Evolutionary conservation across 1,140 invertebrate genomes (phyloP), one percentile per base, ranked within the genome.

Genomic region (Calycopis cecrops): DNA sequence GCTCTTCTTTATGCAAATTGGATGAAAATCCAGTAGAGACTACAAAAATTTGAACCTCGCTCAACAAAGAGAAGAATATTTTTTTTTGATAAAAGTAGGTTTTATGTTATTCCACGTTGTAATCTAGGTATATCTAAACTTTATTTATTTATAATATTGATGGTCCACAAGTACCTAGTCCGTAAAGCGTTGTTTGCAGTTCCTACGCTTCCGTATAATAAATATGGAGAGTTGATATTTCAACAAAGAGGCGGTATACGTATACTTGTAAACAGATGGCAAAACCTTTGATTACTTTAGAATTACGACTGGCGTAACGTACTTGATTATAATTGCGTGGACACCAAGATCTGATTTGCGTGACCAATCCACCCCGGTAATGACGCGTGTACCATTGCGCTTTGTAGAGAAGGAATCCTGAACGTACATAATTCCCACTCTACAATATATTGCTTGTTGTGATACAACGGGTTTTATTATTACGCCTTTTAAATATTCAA

Each of bases 271-370:
- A 79, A 75, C 73, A 81, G 70, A 73, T 76, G 71, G 71, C 59
- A 63, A 59, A 69, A 68, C 62, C 74, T 81, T 86, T 79, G 82
- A 84, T 86, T 83, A 72, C 80, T 76, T 82, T 76, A 79, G 80
- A 83, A 84, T 84, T 83, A 79, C 72, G 78, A 83, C 69, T 70
- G 69, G 59, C 65, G 67, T 76, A 65, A 67, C 70, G 71, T 70
- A 70, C 65, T 76, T 86, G 79, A 86, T 83, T 86, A 83, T 83
- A 86, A 86, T 86, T 85, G 80, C 66, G 78, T 67, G 73, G 79
- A 84, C 83, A 79, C 70, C 60, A 62, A 58, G 72, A 73, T 81
- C 79, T 73, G 81, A 86, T 76, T 80, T 69, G 79, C 81, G 79
- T 85, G 81, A 76, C 83, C 83, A 83, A 86, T 86, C 63, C 71